Base-by-base conservation (phyloP, 1,140 invertebrate species). In the Whitmania pigra region DNA sequence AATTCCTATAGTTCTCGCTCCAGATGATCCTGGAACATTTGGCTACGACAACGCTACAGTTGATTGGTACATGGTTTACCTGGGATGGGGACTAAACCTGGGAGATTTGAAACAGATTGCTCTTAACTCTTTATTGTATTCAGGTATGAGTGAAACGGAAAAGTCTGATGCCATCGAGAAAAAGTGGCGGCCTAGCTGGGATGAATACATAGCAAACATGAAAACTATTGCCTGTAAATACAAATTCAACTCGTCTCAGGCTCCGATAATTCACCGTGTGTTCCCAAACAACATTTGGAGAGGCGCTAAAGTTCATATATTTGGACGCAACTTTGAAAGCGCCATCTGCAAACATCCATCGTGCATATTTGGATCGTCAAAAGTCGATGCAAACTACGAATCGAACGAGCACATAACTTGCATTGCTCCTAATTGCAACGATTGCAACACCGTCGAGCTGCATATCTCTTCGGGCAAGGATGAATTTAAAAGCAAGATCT, bases 51-150 rank as follows among this genome's bases (percentile, higher is more conserved):
- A 76, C 49, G 75, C 78, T 29, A 78, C 77, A 2, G 74, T 76
- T n/a, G 77, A 78, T 53, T 78, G 75, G 75, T 78, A 78, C 67
- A 68, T 74, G 31, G 77, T 75, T 20, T 77, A 75, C 27, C 76
- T 77, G 76, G 73, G 69, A 20, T 78, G 77, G 77, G 75, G 77
- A 40, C 57, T 78, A 3, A 60, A 73, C 71, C 73, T 78, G 22
- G 72, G 71, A 15, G 77, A 78, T 55, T 54, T 78, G 25, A 73
- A 73, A 72, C 67, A 73, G 25, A 54, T 78, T 27, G 77, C 77
- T 0, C 68, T 36, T 0, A 78, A 77, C 63, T 77, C 77, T 43
- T 71, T 78, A 5, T 11, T 36, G 7, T 77, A 76, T 49, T 77
- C 75, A 71, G 66, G 74, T n/a, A 73, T 78, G 55, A 63, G 72